These are phyloP conservation scores for Darevskia mixta DNA, from an alignment of 2,797 vertebrate species.

Conservation along the genomic window DNA sequence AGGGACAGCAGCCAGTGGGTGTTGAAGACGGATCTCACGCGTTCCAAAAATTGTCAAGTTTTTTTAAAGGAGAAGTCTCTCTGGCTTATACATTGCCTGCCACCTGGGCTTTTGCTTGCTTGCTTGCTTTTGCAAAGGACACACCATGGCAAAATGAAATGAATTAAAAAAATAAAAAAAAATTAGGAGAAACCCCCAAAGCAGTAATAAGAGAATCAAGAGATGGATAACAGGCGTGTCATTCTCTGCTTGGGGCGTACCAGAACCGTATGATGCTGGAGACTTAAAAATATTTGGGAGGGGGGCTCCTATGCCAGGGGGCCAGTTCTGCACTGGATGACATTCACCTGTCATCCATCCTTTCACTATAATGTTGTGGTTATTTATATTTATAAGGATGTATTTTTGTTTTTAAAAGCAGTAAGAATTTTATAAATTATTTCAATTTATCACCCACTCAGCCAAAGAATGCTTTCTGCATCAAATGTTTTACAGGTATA, in stretches of 20 bases:
- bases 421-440: background rate
- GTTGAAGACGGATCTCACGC: background rate
- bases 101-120: background rate
- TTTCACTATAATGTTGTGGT: background rate
- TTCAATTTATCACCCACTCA: background rate
- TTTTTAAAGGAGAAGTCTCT: background rate
- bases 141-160: background rate
- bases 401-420: background rate
- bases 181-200: conserved; percentile 17
- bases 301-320: background rate
- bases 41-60: conserved; percentile 13
- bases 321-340: background rate
- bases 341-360: background rate
- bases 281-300: background rate
- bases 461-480: too few species aligned
- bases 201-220: background rate
- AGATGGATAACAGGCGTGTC: too few species aligned
- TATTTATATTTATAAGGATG: background rate
- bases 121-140: background rate
- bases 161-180: background rate
- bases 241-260: background rate
- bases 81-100: background rate
- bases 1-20: background rate
- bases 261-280: background rate
- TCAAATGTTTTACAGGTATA: too few species aligned